These are phyloP conservation scores for Melanostoma mellinum DNA, from an alignment of 2,888 invertebrate genomes.

Conservation along the genomic window DNA sequence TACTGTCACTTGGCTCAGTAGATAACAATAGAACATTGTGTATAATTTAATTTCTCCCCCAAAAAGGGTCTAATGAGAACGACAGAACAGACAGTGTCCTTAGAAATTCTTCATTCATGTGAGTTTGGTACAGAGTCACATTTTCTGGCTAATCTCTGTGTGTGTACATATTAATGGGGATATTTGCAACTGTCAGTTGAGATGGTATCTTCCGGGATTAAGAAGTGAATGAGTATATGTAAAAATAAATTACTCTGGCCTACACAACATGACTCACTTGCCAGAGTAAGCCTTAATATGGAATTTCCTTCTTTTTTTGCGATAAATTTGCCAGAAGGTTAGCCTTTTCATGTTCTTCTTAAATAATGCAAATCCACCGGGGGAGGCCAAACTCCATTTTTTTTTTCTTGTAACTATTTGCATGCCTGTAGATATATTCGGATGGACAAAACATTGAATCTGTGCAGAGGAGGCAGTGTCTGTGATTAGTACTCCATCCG, in stretches of 20 bases:
- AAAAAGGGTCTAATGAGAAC: not conserved
- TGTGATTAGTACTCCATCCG: not conserved
- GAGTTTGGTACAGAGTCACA: not conserved
- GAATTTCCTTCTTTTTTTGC: too few species aligned
- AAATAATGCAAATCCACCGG: too few species aligned
- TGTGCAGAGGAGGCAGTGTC: not conserved
- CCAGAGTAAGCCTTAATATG: too few species aligned
- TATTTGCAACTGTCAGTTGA: conserved; percentile 6
- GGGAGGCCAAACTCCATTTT: not conserved
- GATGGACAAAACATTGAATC: not conserved
- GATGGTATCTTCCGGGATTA: not conserved
- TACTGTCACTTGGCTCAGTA: conserved; percentile 6
- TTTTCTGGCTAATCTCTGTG: not conserved
- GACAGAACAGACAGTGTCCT: not conserved
- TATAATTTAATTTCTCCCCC: not conserved
- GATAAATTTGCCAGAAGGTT: too few species aligned
- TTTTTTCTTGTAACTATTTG: not conserved
- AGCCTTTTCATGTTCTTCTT: too few species aligned
- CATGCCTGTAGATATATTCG: conserved; percentile 10
- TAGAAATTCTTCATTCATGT: conserved; percentile 1
- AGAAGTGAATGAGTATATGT: not conserved
- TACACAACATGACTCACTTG: not conserved
- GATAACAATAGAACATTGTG: not conserved
- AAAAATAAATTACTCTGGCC: not conserved
- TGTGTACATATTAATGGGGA: not conserved